Conservation (phyloP, 2,113 vertebrate genomes). For the Neolamprologus sp. region DNA sequence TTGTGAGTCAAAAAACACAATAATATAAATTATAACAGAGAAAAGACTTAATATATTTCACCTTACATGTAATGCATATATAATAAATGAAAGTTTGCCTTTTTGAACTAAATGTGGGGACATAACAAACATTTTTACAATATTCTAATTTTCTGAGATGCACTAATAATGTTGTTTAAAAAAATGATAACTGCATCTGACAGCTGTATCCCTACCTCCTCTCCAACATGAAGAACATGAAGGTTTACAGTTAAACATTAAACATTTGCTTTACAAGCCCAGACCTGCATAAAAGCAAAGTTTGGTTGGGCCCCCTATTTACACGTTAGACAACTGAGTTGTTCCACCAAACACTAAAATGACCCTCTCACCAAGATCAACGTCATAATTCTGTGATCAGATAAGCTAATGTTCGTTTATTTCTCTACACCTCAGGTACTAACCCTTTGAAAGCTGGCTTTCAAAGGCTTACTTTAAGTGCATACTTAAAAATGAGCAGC, state of each 20-base stretch:
- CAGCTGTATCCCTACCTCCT: neutral
- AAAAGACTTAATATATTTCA: neutral
- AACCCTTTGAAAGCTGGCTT: neutral
- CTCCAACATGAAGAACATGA: neutral
- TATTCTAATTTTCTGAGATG: neutral
- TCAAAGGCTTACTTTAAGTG: neutral
- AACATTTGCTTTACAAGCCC: neutral
- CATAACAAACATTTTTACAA: neutral
- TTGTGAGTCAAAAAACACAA: accelerated
- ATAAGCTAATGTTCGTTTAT: neutral
- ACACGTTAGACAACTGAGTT: neutral
- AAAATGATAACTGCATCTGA: neutral
- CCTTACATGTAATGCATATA: neutral
- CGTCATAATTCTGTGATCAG: neutral
- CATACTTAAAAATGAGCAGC: neutral
- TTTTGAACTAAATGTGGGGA: neutral
- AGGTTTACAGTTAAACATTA: neutral
- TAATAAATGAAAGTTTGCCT: neutral
- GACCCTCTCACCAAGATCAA: neutral
- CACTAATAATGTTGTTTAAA: neutral
- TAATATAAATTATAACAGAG: neutral
- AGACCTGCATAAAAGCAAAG: neutral
- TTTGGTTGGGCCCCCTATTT: neutral
- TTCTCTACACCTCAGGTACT: neutral
- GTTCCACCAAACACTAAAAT: neutral